A percentile compares a stretch with the other conserved stretches of the same genome.
Conservation (phyloP, 2,113 vertebrate genomes). For the Stegastes partitus region DNA sequence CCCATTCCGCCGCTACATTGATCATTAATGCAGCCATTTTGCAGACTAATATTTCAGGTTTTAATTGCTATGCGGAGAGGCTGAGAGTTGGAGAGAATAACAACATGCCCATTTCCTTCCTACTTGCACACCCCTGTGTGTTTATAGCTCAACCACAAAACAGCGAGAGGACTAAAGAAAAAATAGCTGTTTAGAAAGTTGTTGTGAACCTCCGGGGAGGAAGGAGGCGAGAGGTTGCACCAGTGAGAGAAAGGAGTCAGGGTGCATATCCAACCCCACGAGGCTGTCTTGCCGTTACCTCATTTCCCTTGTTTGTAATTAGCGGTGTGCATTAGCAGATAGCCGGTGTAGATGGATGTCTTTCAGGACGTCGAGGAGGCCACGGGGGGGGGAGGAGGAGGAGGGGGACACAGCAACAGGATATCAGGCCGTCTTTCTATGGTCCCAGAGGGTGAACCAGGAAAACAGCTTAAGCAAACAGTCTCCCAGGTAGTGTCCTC, state of each 20-base stretch:
- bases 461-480: slow-evolving; percentile 82
- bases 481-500: slow-evolving; percentile 79
- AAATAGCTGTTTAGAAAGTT: slow-evolving; percentile 58
- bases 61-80: slow-evolving; percentile 70
- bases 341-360: slow-evolving; percentile 69
- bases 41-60: slow-evolving; percentile 76
- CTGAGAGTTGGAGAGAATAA: slow-evolving; percentile 40
- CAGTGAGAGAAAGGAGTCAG: slow-evolving; percentile 14
- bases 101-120: slow-evolving; percentile 39
- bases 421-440: slow-evolving; percentile 57
- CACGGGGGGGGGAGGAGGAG: slow-evolving; percentile 50
- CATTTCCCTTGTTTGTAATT: slow-evolving; percentile 83
- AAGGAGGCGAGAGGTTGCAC: slow-evolving; percentile 24
- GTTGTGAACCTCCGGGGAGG: slow-evolving; percentile 40
- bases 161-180: slow-evolving; percentile 20
- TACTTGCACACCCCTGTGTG: slow-evolving; percentile 22
- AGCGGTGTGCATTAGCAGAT: slow-evolving; percentile 70
- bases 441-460: slow-evolving; percentile 67
- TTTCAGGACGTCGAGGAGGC: slow-evolving; percentile 59
- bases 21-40: slow-evolving; percentile 62
- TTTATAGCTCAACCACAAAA: slow-evolving; percentile 20
- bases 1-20: slow-evolving; percentile 16
- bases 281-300: slow-evolving; percentile 55
- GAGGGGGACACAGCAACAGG: slow-evolving; percentile 56
- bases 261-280: slow-evolving; percentile 32